A percentile compares a stretch with the other conserved stretches of the same genome.
These are phyloP conservation scores for Hirundo rustica DNA, from an alignment of 2,797 vertebrate genomes.

Conservation along the genomic window DNA sequence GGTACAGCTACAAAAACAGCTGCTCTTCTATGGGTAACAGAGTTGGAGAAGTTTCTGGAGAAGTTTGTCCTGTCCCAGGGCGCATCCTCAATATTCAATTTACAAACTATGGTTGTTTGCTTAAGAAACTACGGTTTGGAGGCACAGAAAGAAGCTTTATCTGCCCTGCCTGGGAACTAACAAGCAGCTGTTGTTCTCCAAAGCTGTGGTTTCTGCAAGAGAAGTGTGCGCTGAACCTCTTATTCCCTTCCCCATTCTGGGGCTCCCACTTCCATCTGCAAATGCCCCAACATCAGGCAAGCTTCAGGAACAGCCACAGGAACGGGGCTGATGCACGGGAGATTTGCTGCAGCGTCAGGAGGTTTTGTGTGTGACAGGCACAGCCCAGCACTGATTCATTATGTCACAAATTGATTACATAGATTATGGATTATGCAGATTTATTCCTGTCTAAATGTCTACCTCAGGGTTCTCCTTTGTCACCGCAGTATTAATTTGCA, in stretches of 20 bases:
- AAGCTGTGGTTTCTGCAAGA: not conserved
- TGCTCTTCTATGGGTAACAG: rapidly evolving
- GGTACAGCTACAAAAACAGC: not conserved
- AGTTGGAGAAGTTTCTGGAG: not conserved
- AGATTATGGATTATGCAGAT: not conserved
- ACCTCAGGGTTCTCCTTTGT: not conserved
- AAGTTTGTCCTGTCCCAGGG: not conserved
- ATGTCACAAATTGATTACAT: not conserved
- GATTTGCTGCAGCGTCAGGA: not conserved
- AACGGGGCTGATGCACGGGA: not conserved
- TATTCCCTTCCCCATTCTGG: not conserved
- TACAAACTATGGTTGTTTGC: not conserved
- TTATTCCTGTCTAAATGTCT: not conserved
- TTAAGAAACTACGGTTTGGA: not conserved
- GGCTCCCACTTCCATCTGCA: not conserved
- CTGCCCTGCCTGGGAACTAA: not conserved
- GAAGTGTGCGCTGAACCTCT: not conserved
- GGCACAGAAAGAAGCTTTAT: not conserved
- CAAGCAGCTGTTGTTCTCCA: not conserved
- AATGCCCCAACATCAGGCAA: not conserved
- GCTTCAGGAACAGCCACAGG: not conserved
- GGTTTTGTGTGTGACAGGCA: not conserved
- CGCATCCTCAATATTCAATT: not conserved
- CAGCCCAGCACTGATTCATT: not conserved
- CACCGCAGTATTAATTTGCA: not conserved